Evolutionary conservation across 2,113 vertebrate genomes (phyloP), one percentile per base, ranked within the genome.

Genomic region (Seriola aureovittata): DNA sequence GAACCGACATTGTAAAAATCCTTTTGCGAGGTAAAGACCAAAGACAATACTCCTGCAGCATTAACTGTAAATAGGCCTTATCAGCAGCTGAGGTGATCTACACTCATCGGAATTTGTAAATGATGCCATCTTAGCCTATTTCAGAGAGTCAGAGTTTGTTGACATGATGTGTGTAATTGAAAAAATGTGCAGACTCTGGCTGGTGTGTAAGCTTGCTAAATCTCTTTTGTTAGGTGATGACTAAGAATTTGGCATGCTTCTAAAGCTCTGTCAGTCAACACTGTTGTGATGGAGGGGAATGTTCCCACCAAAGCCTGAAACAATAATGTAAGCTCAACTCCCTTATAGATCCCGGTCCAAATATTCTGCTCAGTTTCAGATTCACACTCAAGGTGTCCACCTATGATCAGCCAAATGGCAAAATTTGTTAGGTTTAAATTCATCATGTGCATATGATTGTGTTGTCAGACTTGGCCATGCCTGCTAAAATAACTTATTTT

Each of bases 181-280:
- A 93, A 93, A 93, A 94, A 94, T 93, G 93, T 93, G 92, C 91
- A 88, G 87, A 92, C 78, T 77, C 80, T 89, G 75, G 81, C 85
- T 88, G 78, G 85, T 82, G 85, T 80, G 77, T 91, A 88, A 91
- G 93, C 89, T 87, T 71, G 32, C 82, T 93, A 83, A 93, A 91
- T 89, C 89, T 92, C 93, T 78, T 94, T 94, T 93, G 91, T 94
- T 87, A 46, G 69, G 50, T 80, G 91, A 89, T 93, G 91, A 88
- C 72, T 91, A 75, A 90, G 87, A 83, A 85, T 82, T 85, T 93
- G 89, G 93, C 91, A 74, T 67, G 80, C 76, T 23, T 85, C 89
- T 91, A 87, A 85, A 91, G 87, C 82, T 79, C 75, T 64, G 71
- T 80, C 81, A 76, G 82, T 91, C 88, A 85, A 87, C 88, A 90